These are phyloP conservation scores for Peromyscus nudipes DNA, from an alignment of 2,797 vertebrate genomes.

Conservation along the genomic window DNA sequence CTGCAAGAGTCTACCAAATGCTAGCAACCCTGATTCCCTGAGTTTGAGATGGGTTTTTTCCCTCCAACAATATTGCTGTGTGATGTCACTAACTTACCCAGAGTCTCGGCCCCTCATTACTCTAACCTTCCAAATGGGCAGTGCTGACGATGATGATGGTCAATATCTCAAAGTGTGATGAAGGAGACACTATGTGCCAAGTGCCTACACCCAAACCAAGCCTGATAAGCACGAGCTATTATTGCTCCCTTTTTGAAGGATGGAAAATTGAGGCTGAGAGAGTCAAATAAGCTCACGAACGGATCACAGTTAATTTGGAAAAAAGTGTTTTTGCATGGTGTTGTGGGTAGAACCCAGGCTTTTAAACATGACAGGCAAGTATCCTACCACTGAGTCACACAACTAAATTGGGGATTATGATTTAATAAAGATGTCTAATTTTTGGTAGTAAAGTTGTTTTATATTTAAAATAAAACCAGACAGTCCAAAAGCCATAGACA, in stretches of 20 bases:
- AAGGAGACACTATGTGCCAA: background rate
- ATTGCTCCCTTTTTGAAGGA: background rate
- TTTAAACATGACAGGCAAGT: background rate
- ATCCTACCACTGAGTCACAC: background rate
- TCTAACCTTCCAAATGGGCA: background rate
- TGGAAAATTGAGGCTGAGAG: background rate
- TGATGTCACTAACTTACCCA: background rate
- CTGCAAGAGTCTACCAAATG: background rate
- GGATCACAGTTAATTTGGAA: background rate
- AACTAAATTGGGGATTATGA: background rate
- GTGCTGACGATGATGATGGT: background rate
- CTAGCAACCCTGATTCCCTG: background rate
- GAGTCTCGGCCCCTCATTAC: background rate
- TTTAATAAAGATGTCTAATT: background rate
- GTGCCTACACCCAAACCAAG: background rate
- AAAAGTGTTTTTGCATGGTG: background rate
- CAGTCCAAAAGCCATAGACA: background rate
- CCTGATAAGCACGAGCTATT: background rate
- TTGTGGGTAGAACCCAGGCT: background rate
- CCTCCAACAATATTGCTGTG: background rate
- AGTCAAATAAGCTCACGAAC: background rate
- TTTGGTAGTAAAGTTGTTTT: background rate
- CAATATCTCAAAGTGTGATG: background rate
- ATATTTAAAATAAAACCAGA: conserved; percentile 23
- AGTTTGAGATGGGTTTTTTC: background rate